These are phyloP conservation scores for Alces alces DNA, from an alignment of 2,113 vertebrate species.

Conservation along the genomic window DNA sequence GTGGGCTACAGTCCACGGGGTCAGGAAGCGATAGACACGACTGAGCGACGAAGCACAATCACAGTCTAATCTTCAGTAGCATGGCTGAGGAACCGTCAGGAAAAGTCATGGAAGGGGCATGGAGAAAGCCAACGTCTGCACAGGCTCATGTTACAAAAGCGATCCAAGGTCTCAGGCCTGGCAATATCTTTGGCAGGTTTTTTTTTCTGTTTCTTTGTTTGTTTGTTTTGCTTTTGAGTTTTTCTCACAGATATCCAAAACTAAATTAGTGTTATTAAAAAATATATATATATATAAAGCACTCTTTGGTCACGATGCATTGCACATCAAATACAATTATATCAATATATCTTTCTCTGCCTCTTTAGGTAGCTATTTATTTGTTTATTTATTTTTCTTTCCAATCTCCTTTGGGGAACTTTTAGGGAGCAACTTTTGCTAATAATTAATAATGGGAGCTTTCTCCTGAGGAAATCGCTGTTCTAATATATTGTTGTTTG, in stretches of 20 bases:
- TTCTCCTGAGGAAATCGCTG: conserved; percentile 52
- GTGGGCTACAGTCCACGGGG: background rate
- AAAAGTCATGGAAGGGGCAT: background rate
- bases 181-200: background rate
- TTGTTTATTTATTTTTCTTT: conserved; percentile 19
- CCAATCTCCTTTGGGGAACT: conserved; percentile 46
- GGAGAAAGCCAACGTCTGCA: background rate
- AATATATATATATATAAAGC: background rate
- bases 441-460: conserved; percentile 66
- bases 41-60: background rate
- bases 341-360: conserved; percentile 14
- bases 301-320: background rate
- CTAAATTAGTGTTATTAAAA: conserved; percentile 58
- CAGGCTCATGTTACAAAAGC: conserved; percentile 15
- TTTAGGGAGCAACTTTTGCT: conserved; percentile 45
- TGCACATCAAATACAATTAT: conserved; percentile 34
- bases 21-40: background rate
- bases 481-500: conserved; percentile 65
- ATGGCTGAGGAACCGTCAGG: background rate
- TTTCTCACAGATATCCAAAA: conserved; percentile 51
- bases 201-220: background rate
- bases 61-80: conserved; percentile 20
- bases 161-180: background rate
- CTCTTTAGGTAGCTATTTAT: background rate
- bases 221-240: conserved; percentile 2